A percentile compares a stretch with the other conserved stretches of the same genome.
Conservation (phyloP, 1,140 invertebrate species). For the Stegodyphus dumicola region DNA sequence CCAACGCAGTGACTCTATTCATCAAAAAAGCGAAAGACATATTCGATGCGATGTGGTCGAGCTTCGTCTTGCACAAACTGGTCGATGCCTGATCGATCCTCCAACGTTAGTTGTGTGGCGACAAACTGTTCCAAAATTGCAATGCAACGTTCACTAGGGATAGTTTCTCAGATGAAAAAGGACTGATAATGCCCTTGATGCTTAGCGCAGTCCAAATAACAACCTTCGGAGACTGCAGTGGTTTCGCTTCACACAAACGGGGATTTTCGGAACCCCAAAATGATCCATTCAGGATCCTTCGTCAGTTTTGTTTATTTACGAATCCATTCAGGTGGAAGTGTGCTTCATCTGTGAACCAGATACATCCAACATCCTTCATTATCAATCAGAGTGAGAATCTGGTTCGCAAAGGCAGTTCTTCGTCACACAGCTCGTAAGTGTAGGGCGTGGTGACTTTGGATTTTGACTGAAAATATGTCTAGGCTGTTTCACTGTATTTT, state of each 20-base stretch:
- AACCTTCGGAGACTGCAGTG: slow-evolving; percentile 26
- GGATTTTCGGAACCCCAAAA: slow-evolving; percentile 19
- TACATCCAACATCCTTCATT: slow-evolving; percentile 8
- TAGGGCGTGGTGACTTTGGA: neutral
- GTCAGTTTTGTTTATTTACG: slow-evolving; percentile 16
- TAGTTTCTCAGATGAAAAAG: neutral
- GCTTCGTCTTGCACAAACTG: slow-evolving; percentile 7
- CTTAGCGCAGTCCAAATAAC: slow-evolving; percentile 6
- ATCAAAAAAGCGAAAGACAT: neutral
- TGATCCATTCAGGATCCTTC: too few species aligned
- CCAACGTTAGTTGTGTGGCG: neutral
- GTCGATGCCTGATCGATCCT: neutral
- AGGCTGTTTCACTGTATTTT: slow-evolving; percentile 23
- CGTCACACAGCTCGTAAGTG: neutral
- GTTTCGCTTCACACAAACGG: neutral
- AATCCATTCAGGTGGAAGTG: slow-evolving; percentile 26
- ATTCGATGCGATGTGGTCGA: neutral
- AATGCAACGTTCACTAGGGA: neutral
- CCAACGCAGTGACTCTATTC: neutral
- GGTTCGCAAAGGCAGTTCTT: neutral
- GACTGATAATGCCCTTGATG: neutral
- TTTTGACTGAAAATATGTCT: slow-evolving; percentile 13
- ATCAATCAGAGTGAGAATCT: neutral
- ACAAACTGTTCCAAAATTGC: neutral
- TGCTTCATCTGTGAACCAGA: slow-evolving; percentile 45